A percentile compares a stretch with the other conserved stretches of the same genome.
Evolutionary conservation across 2,797 vertebrate genomes (phyloP).

Genomic region (Parauchenoglanis ngamensis): DNA sequence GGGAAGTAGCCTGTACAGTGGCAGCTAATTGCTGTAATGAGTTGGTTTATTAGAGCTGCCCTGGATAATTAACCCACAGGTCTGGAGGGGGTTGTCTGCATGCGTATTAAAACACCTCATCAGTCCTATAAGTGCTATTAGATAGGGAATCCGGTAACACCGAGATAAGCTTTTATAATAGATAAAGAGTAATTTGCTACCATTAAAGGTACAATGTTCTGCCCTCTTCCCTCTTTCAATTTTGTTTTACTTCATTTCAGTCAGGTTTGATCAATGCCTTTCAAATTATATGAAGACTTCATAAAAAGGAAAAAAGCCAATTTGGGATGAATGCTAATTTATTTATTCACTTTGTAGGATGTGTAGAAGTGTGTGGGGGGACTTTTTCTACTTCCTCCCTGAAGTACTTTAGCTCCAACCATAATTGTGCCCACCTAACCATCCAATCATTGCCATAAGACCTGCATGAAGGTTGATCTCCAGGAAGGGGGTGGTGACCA

Average conservation of each 20-base stretch:
- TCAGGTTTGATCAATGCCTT: neutral
- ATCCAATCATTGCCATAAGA: too few species aligned
- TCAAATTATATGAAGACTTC: neutral
- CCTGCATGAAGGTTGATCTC: too few species aligned
- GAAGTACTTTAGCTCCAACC: too few species aligned
- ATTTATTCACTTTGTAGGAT: neutral
- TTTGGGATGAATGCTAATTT: neutral
- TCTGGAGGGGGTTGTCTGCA: constrained; percentile 61
- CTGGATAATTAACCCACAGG: constrained; percentile 67
- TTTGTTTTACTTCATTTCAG: neutral
- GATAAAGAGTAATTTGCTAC: constrained; percentile 26
- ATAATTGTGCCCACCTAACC: too few species aligned
- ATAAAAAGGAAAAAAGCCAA: neutral
- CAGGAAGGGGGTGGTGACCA: too few species aligned
- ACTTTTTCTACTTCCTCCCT: too few species aligned
- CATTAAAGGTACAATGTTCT: constrained; percentile 16
- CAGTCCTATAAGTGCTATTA: constrained; percentile 39
- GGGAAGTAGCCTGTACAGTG: constrained; percentile 51
- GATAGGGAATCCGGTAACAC: constrained; percentile 30
- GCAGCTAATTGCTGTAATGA: constrained; percentile 68
- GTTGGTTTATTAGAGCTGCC: constrained; percentile 62
- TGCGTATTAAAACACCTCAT: constrained; percentile 54
- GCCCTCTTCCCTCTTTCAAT: neutral
- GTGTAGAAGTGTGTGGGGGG: too few species aligned
- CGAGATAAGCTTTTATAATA: constrained; percentile 46